phyloP scores from a whole-genome alignment of 2,888 invertebrate genomes.

The Dryobota labecula region DNA sequence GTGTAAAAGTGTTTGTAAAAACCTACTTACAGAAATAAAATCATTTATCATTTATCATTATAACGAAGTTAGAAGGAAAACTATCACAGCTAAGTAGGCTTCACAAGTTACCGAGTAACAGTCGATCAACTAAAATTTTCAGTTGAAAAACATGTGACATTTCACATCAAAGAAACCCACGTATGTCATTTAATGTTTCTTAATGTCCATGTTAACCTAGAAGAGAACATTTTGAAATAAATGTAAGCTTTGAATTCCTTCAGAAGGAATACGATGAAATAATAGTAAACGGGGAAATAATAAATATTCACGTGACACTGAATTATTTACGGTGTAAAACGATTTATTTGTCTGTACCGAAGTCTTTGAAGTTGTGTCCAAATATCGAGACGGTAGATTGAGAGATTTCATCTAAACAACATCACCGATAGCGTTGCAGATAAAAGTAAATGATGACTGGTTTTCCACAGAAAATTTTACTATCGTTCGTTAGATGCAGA shows the following conservation, averaged over 20 bases:
- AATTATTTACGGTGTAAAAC: conserved; percentile 40
- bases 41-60: no score
- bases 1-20: no score
- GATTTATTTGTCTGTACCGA: conserved; percentile 27
- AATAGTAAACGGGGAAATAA: conserved; percentile 30
- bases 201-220: conserved; percentile 13
- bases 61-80: no score
- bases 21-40: no score
- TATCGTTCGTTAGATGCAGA: background rate
- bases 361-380: conserved; percentile 45
- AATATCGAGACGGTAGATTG: conserved; percentile 35
- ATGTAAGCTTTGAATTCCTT: conserved; percentile 10
- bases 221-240: conserved; percentile 20
- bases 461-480: background rate
- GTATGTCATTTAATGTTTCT: conserved; percentile 22
- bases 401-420: conserved; percentile 28
- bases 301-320: conserved; percentile 42
- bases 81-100: no score
- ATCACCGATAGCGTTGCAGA: conserved; percentile 24
- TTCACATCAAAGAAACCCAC: conserved; percentile 31
- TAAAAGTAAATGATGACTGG: conserved; percentile 11
- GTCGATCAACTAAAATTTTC: no score
- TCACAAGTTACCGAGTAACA: no score
- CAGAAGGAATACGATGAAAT: conserved; percentile 18
- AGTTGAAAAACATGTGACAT: no score